Percentiles rank a stretch among this genome's conserved stretches.
Conservation (phyloP, 2,797 vertebrate genomes). For the Miichthys miiuy region DNA sequence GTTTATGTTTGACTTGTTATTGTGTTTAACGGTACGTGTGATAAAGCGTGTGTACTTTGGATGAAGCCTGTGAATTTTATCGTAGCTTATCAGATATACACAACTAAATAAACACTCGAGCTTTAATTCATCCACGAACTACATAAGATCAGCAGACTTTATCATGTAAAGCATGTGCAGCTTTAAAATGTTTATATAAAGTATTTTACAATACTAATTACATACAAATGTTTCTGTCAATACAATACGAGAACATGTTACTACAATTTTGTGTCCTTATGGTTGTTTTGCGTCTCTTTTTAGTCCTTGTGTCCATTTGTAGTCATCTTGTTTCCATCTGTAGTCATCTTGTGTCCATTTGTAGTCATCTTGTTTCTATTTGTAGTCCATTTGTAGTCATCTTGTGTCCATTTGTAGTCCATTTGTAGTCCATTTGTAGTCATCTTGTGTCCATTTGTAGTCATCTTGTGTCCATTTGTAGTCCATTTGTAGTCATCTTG, state of each 20-base stretch:
- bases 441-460: too few species aligned
- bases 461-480: neutral
- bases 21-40: conserved; percentile 46
- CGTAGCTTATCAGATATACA: conserved; percentile 62
- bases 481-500: neutral
- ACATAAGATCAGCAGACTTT: conserved; percentile 11
- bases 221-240: neutral
- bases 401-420: neutral
- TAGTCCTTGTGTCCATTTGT: neutral
- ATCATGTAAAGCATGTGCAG: neutral
- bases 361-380: neutral
- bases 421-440: neutral
- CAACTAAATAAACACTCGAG: conserved; percentile 44
- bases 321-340: neutral
- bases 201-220: neutral
- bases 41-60: conserved; percentile 56
- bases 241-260: neutral
- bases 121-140: conserved; percentile 8
- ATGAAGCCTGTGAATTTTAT: conserved; percentile 48
- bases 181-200: conserved; percentile 18
- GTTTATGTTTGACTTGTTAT: conserved; percentile 45
- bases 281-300: neutral
- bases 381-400: neutral
- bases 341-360: neutral
- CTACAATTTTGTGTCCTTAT: neutral